These are phyloP conservation scores for Montipora sp. DNA, from an alignment of 64 coral and sea anemone genomes.

Conservation along the genomic window DNA sequence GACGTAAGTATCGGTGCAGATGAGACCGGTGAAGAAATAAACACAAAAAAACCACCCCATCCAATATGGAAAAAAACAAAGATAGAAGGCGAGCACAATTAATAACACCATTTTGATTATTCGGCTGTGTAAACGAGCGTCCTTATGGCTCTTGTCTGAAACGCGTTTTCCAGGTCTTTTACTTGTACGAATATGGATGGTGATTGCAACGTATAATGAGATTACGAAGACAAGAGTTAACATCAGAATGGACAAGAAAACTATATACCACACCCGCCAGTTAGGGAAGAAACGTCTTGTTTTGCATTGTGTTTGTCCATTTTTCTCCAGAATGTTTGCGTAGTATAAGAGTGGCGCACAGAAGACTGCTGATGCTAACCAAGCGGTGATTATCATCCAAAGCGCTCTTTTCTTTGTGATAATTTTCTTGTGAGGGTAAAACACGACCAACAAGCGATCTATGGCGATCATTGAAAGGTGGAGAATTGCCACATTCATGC, in stretches of 20 bases:
- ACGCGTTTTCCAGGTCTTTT: conserved; percentile 28
- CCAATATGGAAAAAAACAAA: conserved; percentile 86
- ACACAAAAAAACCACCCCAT: conserved; percentile 64
- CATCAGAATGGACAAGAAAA: conserved; percentile 65
- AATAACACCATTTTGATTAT: conserved; percentile 60
- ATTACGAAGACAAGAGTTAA: conserved; percentile 48
- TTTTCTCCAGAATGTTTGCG: conserved; percentile 27
- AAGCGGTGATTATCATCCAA: conserved; percentile 48
- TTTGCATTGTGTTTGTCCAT: conserved; percentile 22
- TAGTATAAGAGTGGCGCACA: conserved; percentile 65
- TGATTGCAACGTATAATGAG: conserved; percentile 60
- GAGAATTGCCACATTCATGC: conserved; percentile 72
- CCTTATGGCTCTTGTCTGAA: neutral
- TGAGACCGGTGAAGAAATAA: conserved; percentile 13
- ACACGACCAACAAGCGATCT: conserved; percentile 79
- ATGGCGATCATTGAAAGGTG: conserved; percentile 65
- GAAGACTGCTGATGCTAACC: conserved; percentile 50
- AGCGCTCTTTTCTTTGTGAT: conserved; percentile 42
- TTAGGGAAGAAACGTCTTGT: conserved; percentile 33
- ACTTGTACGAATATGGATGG: conserved; percentile 32
- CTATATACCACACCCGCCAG: conserved; percentile 57
- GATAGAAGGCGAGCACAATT: conserved; percentile 59
- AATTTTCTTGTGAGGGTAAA: conserved; percentile 60
- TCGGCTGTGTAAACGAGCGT: conserved; percentile 57
- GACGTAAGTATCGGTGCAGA: conserved; percentile 19